phyloP scores from a whole-genome alignment of 2,888 invertebrate species.

The Nymphalis urticae region DNA sequence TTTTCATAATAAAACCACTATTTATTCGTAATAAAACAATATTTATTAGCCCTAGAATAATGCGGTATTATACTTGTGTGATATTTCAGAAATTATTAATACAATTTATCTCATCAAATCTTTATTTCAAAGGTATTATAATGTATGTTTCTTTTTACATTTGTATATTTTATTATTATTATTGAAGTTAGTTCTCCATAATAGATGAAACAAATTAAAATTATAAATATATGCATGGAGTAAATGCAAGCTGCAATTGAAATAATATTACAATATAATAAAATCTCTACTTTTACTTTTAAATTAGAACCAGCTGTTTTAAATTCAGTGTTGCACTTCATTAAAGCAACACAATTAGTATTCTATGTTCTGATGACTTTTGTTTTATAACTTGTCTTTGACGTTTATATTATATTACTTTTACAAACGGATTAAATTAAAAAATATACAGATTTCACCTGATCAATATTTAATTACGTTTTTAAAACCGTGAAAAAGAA shows the following conservation, averaged over 20 bases:
- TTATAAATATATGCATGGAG: neutral
- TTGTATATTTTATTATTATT: too few species aligned
- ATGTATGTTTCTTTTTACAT: too few species aligned
- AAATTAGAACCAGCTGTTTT: conserved; percentile 5
- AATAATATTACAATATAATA: conserved; percentile 4
- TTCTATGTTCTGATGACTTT: neutral
- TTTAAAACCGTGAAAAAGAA: neutral
- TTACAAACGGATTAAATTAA: neutral
- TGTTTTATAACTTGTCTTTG: neutral
- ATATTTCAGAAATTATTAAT: too few species aligned
- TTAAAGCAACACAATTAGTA: conserved; percentile 5
- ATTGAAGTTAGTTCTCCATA: too few species aligned
- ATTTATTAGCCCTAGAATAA: too few species aligned
- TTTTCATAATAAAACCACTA: too few species aligned
- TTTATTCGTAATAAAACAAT: too few species aligned
- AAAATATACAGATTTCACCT: too few species aligned
- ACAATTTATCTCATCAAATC: too few species aligned
- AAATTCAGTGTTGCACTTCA: conserved; percentile 2
- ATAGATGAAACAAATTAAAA: neutral
- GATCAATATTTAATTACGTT: too few species aligned
- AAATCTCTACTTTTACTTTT: conserved; percentile 9
- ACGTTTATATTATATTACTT: neutral
- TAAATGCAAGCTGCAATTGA: neutral
- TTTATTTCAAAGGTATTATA: too few species aligned
- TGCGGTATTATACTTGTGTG: too few species aligned